Percentiles rank a stretch among this genome's conserved stretches.
phyloP scores from a whole-genome alignment of 2,113 vertebrate species.

The Trogon surrucura region DNA sequence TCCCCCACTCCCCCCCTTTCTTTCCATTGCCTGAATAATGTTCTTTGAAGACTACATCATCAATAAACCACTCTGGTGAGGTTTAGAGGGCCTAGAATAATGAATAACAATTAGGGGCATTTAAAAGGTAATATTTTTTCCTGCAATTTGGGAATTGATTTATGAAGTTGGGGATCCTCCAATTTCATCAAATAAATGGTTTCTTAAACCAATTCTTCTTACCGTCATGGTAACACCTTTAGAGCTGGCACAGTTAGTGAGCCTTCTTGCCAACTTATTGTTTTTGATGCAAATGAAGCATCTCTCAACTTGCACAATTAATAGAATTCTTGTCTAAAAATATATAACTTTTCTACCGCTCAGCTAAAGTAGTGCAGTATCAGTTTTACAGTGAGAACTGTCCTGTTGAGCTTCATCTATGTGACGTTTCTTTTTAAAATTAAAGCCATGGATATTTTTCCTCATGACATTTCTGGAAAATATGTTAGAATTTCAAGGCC shows the following conservation, averaged over 20 bases:
- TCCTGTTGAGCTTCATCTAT: background rate
- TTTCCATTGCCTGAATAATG: conserved; percentile 61
- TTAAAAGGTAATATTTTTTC: conserved; percentile 78
- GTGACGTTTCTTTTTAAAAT: background rate
- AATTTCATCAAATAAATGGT: conserved; percentile 78
- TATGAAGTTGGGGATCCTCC: conserved; percentile 74
- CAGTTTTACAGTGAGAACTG: background rate
- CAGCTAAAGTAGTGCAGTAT: background rate
- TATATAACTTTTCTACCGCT: background rate
- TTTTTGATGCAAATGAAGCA: conserved; percentile 68
- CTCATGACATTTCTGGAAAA: background rate
- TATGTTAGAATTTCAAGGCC: background rate
- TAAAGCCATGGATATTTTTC: background rate
- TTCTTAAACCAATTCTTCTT: conserved; percentile 69
- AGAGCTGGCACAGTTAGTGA: conserved; percentile 11
- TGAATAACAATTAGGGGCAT: conserved; percentile 78
- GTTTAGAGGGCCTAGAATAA: conserved; percentile 72
- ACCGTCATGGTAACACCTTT: conserved; percentile 50
- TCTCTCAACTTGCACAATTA: conserved; percentile 47
- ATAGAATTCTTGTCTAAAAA: conserved; percentile 17
- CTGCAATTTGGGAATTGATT: conserved; percentile 75
- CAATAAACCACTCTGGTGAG: conserved; percentile 71
- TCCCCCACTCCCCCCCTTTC: too few species aligned
- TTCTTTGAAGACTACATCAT: conserved; percentile 72
- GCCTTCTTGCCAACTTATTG: conserved; percentile 60